Evolutionary conservation across 2,797 vertebrate species (phyloP), one percentile per base, ranked within the genome.

Genomic region (Rhinatrema bivittatum): DNA sequence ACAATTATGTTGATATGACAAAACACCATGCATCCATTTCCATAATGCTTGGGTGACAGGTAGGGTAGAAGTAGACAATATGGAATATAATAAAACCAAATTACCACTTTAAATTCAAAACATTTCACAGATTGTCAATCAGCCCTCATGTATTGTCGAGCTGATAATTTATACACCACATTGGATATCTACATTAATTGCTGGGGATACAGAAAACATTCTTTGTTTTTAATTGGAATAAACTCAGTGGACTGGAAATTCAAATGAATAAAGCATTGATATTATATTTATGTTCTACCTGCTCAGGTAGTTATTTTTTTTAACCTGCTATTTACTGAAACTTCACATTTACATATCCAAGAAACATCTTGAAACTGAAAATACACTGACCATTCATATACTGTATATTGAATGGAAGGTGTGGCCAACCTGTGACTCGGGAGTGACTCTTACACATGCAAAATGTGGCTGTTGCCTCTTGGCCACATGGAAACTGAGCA

Each of bases 141-240:
- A 56, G 53, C 5, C 46, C 16, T n/a, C 62, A 48, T 58, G 60
- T 66, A 72, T 75, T 76, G 73, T 62, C 43, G 2, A 27, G 50
- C 60, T 41, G 51, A 60, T 78, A 76, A 79, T 73, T 68, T 68
- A 82, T 76, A 81, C 71, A 79, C 72, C 55, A 69, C 59, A 66
- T 79, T 72, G 82, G 78, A 82, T 74, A 78, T 76, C 81, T 82
- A 80, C 71, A 72, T 81, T 82, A 82, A 82, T 79, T 79, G 68
- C 60, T 78, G 51, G 38, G 76, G 82, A 82, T 72, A 66, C 81
- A 80, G 71, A 78, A 84, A 81, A 79, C 72, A 81, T 72, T 82
- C n/a, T n/a, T n/a, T n/a, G 68, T 72, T 77, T 59, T 76, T 82
- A 21, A 36, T 62, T 66, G 61, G 68, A 56, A 69, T 48, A 72